Evolutionary conservation across 2,797 vertebrate species (phyloP).

Genomic region (Sebastes cheni): DNA sequence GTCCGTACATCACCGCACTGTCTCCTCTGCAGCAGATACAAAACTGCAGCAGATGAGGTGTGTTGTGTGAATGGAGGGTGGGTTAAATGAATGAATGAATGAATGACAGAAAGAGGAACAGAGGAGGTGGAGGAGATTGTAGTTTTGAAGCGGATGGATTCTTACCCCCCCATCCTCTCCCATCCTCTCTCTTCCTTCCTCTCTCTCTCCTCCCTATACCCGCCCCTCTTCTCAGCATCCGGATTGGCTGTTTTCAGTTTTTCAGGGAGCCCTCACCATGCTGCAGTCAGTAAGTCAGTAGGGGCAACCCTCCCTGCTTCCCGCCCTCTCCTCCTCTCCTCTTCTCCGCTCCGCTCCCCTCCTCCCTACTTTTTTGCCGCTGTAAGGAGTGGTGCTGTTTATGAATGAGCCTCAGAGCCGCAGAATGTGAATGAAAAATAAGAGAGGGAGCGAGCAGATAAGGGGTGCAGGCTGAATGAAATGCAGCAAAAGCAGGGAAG

Average conservation of each 20-base stretch:
- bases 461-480: constrained; percentile 64
- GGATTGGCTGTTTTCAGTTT: constrained; percentile 62
- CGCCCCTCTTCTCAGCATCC: constrained; percentile 23
- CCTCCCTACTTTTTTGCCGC: constrained; percentile 62
- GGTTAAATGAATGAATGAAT: constrained; percentile 45
- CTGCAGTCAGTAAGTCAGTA: constrained; percentile 74
- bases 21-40: constrained; percentile 31
- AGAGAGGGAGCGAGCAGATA: constrained; percentile 33
- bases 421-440: constrained; percentile 79
- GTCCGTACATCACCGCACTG: neutral
- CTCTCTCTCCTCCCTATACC: neutral
- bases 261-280: constrained; percentile 68
- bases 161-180: neutral
- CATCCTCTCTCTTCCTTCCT: neutral
- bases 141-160: constrained; percentile 14
- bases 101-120: constrained; percentile 30
- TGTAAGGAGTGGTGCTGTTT: constrained; percentile 81
- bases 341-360: neutral
- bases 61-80: constrained; percentile 44
- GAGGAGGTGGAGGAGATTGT: constrained; percentile 22
- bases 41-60: constrained; percentile 11
- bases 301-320: constrained; percentile 68
- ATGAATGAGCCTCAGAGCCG: constrained; percentile 77
- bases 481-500: constrained; percentile 44
- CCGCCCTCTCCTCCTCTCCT: constrained; percentile 31